A percentile compares a stretch with the other conserved stretches of the same genome.
Evolutionary conservation across 2,113 vertebrate species (phyloP).

Genomic region (Hiodon alosoides): DNA sequence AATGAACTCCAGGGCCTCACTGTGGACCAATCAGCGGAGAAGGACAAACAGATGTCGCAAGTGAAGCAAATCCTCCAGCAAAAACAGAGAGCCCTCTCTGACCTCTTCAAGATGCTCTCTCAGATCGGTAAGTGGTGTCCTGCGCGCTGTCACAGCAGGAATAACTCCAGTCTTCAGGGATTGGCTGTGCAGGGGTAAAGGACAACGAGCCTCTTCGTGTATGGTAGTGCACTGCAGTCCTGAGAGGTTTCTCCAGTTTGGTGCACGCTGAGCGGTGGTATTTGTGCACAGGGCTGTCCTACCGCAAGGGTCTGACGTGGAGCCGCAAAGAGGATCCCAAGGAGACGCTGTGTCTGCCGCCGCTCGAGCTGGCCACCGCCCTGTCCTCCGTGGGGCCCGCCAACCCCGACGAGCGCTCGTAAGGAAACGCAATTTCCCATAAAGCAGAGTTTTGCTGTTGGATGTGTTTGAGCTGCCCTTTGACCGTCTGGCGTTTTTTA

Average conservation of each 20-base stretch:
- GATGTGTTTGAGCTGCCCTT: neutral
- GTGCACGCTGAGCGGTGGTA: neutral
- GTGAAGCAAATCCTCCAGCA: slow-evolving; percentile 91
- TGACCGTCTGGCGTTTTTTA: slow-evolving; percentile 40
- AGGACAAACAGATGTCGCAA: slow-evolving; percentile 82
- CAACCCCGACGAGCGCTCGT: slow-evolving; percentile 63
- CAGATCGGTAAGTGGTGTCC: slow-evolving; percentile 60
- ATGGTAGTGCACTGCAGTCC: neutral
- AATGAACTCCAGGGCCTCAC: slow-evolving; percentile 73
- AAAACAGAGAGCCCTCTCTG: slow-evolving; percentile 87
- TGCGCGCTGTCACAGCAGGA: neutral
- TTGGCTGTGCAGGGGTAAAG: neutral
- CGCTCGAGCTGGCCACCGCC: slow-evolving; percentile 71
- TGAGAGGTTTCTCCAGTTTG: too few relatives aligned
- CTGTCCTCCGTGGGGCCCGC: slow-evolving; percentile 53
- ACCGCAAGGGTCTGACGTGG: slow-evolving; percentile 86
- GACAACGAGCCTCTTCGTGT: neutral
- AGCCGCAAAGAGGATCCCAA: slow-evolving; percentile 61
- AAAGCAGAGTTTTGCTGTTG: neutral
- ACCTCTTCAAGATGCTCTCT: slow-evolving; percentile 87
- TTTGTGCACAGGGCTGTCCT: slow-evolving; percentile 75
- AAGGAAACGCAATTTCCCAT: slow-evolving; percentile 32
- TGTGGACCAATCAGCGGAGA: slow-evolving; percentile 69
- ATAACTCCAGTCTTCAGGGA: neutral
- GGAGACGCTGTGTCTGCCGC: slow-evolving; percentile 70